A percentile compares a stretch with the other conserved stretches of the same genome.
Evolutionary conservation across 1,140 invertebrate genomes (phyloP).

Genomic region (Ladona fulva): DNA sequence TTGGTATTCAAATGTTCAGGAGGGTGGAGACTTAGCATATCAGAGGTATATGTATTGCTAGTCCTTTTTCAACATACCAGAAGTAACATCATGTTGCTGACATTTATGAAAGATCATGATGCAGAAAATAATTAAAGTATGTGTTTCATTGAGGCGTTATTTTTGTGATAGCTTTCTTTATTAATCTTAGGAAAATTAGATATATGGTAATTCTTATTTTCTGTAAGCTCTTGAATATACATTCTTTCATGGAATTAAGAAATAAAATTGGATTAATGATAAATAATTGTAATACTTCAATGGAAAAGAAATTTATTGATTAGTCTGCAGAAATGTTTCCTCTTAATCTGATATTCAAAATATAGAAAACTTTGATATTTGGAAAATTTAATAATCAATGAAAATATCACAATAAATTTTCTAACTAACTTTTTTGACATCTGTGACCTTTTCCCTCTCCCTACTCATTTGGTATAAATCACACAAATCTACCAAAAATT

Average conservation of each 20-base stretch:
- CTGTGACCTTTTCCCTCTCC: background rate
- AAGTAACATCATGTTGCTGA: too few relatives aligned
- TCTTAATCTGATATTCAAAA: background rate
- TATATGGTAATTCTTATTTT: too few relatives aligned
- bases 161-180: too few relatives aligned
- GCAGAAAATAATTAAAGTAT: too few relatives aligned
- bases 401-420: background rate
- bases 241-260: too few relatives aligned
- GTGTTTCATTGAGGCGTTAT: too few relatives aligned
- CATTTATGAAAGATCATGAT: too few relatives aligned
- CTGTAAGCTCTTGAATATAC: too few relatives aligned
- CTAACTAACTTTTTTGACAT: background rate
- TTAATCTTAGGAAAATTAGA: too few relatives aligned
- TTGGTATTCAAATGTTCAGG: conserved; percentile 32
- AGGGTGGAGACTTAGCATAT: conserved; percentile 2
- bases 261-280: too few relatives aligned
- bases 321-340: background rate
- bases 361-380: background rate
- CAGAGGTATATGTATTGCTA: conserved; percentile 1
- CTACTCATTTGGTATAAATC: background rate
- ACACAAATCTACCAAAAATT: background rate
- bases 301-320: too few relatives aligned
- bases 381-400: background rate
- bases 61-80: background rate
- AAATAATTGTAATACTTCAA: too few relatives aligned